Conservation (phyloP, 2,113 vertebrate species). For the Platycercus adscitus region DNA sequence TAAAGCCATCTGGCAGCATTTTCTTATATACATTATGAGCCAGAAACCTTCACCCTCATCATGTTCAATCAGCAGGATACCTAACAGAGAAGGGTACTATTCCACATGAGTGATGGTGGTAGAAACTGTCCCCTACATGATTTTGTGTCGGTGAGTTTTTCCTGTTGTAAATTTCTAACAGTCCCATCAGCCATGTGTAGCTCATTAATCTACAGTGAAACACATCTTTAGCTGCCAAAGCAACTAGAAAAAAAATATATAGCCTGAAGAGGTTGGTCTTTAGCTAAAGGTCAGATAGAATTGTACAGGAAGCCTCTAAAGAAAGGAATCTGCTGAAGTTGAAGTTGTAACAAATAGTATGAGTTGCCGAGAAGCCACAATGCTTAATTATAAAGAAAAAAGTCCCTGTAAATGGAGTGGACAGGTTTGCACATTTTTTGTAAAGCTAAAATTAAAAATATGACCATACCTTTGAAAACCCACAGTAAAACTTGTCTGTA, state of each 20-base stretch:
- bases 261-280: conserved; percentile 36
- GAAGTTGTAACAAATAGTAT: conserved; percentile 15
- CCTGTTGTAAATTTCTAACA: conserved; percentile 37
- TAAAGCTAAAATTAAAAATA: conserved; percentile 10
- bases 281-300: conserved; percentile 60
- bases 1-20: conserved; percentile 59
- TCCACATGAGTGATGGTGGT: conserved; percentile 37
- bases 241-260: conserved; percentile 34
- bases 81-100: conserved; percentile 57
- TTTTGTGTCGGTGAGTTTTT: background rate
- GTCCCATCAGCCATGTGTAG: conserved; percentile 52
- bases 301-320: conserved; percentile 58
- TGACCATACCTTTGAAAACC: background rate
- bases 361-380: conserved; percentile 47
- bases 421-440: conserved; percentile 20
- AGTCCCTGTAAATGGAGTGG: background rate
- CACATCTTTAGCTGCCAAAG: conserved; percentile 43
- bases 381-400: background rate
- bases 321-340: conserved; percentile 56
- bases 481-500: background rate
- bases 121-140: conserved; percentile 42
- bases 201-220: conserved; percentile 58
- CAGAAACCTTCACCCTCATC: conserved; percentile 68
- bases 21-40: conserved; percentile 33
- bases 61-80: conserved; percentile 67